phyloP scores from a whole-genome alignment of 2,797 vertebrate genomes.

The Acropternis orthonyx region DNA sequence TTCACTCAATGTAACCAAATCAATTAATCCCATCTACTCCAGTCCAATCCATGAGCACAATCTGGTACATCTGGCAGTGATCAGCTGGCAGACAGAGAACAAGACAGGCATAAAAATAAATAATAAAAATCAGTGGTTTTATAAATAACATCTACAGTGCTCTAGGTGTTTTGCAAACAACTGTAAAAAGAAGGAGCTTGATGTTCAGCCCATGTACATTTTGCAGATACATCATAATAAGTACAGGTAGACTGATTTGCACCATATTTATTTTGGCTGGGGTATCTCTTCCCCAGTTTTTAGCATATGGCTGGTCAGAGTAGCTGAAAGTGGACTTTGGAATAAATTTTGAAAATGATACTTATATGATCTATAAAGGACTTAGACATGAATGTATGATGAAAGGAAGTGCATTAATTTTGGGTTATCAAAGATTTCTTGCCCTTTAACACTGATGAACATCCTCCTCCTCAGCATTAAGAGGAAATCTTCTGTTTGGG shows the following conservation, averaged over 20 bases:
- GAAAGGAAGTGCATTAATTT: neutral
- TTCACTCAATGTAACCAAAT: constrained; percentile 48
- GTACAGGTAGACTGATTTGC: neutral
- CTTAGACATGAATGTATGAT: neutral
- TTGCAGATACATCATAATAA: neutral
- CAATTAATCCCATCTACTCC: constrained; percentile 51
- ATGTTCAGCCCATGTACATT: neutral
- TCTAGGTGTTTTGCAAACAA: neutral
- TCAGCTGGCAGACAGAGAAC: neutral
- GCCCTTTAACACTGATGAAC: neutral
- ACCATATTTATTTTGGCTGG: neutral
- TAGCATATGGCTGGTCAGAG: neutral
- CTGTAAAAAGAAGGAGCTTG: neutral
- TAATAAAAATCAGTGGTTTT: constrained; percentile 31
- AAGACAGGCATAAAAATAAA: neutral
- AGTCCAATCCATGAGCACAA: neutral
- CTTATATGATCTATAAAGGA: neutral
- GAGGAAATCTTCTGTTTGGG: neutral
- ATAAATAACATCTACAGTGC: neutral
- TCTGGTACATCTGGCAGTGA: constrained; percentile 16
- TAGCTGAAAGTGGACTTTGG: neutral
- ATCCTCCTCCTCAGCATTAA: neutral
- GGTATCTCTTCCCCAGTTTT: neutral
- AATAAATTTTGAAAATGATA: neutral
- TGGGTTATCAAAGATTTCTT: neutral